Evolutionary conservation across 2,888 invertebrate species (phyloP), one percentile per base, ranked within the genome.

Genomic region (Drosophila cognata): DNA sequence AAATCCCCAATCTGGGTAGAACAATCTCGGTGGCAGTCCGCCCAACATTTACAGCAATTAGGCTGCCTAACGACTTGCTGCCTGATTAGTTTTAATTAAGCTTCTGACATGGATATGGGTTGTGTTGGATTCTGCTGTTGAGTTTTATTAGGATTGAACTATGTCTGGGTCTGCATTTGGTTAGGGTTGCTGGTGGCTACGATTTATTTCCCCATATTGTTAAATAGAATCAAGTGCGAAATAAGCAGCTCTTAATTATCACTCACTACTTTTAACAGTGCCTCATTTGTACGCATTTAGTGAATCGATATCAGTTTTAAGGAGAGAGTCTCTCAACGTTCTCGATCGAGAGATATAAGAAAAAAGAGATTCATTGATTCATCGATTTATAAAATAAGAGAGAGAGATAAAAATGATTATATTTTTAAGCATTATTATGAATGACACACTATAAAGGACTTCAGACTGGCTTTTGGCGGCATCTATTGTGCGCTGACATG

Each of bases 71-170:
- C 64, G 36, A 71, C 77, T 56, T 48, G 35, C 62, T 79, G 63
- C 64, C 73, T 86, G 82, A 85, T 85, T 88, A 87, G 80, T 79
- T 84, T 81, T 76, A 88, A 88, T 85, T 85, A 82, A 83, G 67
- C 50, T 51, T 66, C 61, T 76, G 67, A 70, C 70, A 70, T 80
- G 64, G 65, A 69, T 56, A 62, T 80, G 62, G 58, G 50, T 50
- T 43, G 53, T 48, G 31, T 43, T 35, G 65, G 21, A 33, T 33
- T 33, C 33, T 16, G 25, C 6, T 35, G 35, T 35, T 10, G 25
- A 18, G 28, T n/a, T 18, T 29, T 28, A 21, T 53, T 55, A 18
- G 29, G 29, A 56, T 41, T 56, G 13, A 41, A 29, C 56, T 48
- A 48, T 46, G 36, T 50, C 51, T 61, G 67, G 61, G 41, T 55